These are phyloP conservation scores for Muraenolepis orangiensis DNA, from an alignment of 2,797 vertebrate species.

Conservation along the genomic window DNA sequence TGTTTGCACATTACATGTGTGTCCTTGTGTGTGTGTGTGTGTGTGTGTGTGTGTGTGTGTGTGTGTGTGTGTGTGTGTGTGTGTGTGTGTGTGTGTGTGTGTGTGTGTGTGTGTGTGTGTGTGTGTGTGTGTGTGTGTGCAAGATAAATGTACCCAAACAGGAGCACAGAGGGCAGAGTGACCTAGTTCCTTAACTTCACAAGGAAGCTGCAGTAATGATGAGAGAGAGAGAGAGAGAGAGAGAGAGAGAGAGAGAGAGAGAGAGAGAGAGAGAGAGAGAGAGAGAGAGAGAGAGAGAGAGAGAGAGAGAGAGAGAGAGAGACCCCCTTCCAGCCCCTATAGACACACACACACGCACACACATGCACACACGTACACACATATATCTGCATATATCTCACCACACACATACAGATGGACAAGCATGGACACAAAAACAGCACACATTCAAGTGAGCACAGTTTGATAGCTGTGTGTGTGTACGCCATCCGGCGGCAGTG, in stretches of 20 bases:
- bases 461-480: neutral
- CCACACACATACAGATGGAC: conserved; percentile 13
- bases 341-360: conserved; percentile 17
- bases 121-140: conserved; percentile 39
- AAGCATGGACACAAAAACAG: neutral
- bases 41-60: conserved; percentile 35
- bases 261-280: too few species aligned
- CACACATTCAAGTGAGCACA: neutral
- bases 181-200: conserved; percentile 53
- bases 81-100: conserved; percentile 23
- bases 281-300: too few species aligned
- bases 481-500: too few species aligned
- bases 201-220: conserved; percentile 38
- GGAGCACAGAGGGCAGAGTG: conserved; percentile 40
- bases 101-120: conserved; percentile 27
- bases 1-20: too few species aligned
- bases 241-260: too few species aligned
- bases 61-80: conserved; percentile 32
- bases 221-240: conserved; percentile 30
- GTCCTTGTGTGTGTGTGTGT: conserved; percentile 34
- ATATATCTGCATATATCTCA: neutral
- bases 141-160: conserved; percentile 24
- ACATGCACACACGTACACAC: conserved; percentile 21
- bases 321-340: conserved; percentile 4
- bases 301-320: too few species aligned